Base-by-base conservation (phyloP, 2,888 invertebrate genomes). In the Arge pagana region DNA sequence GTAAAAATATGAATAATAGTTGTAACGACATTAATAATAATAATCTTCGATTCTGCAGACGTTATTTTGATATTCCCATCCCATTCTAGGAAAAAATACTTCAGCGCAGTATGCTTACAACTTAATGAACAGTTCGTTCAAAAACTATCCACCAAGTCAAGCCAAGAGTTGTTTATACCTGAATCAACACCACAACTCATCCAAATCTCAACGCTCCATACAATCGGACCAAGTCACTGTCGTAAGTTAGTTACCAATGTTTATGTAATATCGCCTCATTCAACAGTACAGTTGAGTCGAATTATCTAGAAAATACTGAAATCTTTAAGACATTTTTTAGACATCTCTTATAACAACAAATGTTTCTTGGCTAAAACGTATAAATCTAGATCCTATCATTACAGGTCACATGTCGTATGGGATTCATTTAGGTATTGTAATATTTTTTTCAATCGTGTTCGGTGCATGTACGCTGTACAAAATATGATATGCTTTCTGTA, bases 351-450 rank as follows among this genome's bases (percentile, higher is more conserved):
- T n/a, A n/a, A n/a, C n/a, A n/a, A n/a, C n/a, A n/a, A n/a, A n/a
- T n/a, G n/a, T 23, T n/a, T 35, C n/a, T n/a, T 15, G 19, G 19
- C 23, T 21, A 5, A 24, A 33, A 33, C 13, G 33, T 52, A 59
- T 65, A 63, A 68, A 67, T 57, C 43, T 52, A 61, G 51, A 60
- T 72, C 69, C 62, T 74, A 55, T 73, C 66, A 63, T 74, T 75
- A 58, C 74, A 75, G 74, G 70, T 70, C 57, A 71, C 74, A 59
- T 71, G 71, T 66, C 72, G 66, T 62, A 66, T 72, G 67, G 73
- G 68, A 72, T 71, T 67, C 65, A 62, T 70, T 71, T 75, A 75
- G 75, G 74, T 74, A 74, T 65, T 64, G 74, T 74, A 70, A 66
- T 59, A 35, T 35, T 31, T 33, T 19, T 45, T 42, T 45, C n/a